These are phyloP conservation scores for Syngnathus acus DNA, from an alignment of 2,797 vertebrate species.

Conservation along the genomic window DNA sequence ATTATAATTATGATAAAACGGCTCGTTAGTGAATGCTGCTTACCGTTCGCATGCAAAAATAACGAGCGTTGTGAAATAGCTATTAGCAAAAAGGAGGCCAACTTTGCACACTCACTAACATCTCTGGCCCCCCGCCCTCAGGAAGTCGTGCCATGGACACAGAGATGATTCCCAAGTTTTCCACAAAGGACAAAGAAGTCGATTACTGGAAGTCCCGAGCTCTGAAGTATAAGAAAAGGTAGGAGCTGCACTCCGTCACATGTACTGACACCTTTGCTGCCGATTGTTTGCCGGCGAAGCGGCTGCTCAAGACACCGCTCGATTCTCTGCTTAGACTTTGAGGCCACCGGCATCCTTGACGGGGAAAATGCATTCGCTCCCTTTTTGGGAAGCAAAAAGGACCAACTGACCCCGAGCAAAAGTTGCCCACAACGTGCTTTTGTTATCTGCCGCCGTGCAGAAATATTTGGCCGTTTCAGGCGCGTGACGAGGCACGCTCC, in stretches of 20 bases:
- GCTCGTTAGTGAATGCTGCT: too few species aligned
- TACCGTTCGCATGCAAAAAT: too few species aligned
- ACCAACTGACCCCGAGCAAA: background rate
- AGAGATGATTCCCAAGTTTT: constrained; percentile 93
- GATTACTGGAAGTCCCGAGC: constrained; percentile 93
- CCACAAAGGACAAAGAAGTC: constrained; percentile 91
- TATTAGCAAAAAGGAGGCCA: too few species aligned
- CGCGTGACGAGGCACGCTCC: constrained; percentile 15
- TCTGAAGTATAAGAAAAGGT: constrained; percentile 93
- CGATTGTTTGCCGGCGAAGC: constrained; percentile 1
- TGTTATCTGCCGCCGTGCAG: constrained; percentile 1
- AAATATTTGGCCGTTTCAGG: constrained; percentile 15
- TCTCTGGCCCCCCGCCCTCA: constrained; percentile 15
- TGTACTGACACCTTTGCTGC: background rate
- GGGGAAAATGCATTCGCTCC: background rate
- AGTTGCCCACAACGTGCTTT: constrained; percentile 13
- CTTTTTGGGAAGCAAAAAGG: constrained; percentile 1
- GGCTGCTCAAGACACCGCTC: too few species aligned
- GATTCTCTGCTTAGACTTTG: background rate
- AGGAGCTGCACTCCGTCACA: constrained; percentile 26
- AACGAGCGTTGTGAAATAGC: too few species aligned
- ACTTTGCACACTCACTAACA: background rate
- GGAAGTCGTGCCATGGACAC: constrained; percentile 86
- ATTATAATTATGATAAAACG: too few species aligned
- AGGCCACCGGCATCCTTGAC: background rate